phyloP scores from a whole-genome alignment of 2,113 vertebrate species.

The Cavia aperea region DNA sequence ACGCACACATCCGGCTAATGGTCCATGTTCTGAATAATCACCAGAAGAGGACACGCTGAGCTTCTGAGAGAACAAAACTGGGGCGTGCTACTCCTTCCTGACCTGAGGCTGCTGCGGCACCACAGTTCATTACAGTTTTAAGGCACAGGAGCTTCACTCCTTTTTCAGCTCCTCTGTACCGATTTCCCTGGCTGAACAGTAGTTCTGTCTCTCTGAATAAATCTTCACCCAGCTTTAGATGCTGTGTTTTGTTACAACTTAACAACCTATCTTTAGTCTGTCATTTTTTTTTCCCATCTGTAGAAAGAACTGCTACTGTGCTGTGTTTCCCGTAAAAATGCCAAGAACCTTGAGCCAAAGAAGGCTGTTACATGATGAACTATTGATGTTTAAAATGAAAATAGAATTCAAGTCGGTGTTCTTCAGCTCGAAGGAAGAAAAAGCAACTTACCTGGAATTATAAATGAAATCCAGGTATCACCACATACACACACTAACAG shows the following conservation, averaged over 20 bases:
- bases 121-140: constrained; percentile 50
- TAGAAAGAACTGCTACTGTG: constrained; percentile 42
- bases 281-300: constrained; percentile 40
- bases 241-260: constrained; percentile 57
- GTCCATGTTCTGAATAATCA: constrained; percentile 56
- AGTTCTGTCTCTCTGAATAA: constrained; percentile 38
- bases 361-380: constrained; percentile 39
- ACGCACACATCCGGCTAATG: constrained; percentile 45
- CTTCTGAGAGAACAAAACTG: constrained; percentile 63
- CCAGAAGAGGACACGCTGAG: constrained; percentile 45
- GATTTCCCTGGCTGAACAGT: constrained; percentile 47
- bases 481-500: neutral
- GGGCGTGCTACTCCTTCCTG: constrained; percentile 29
- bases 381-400: constrained; percentile 51
- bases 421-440: neutral
- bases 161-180: neutral
- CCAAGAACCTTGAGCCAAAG: constrained; percentile 40
- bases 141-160: constrained; percentile 17
- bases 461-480: constrained; percentile 33
- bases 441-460: constrained; percentile 43
- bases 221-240: constrained; percentile 38
- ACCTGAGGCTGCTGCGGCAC: constrained; percentile 48
- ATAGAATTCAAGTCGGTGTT: constrained; percentile 47
- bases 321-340: constrained; percentile 44
- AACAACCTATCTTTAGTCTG: constrained; percentile 61